A percentile compares a stretch with the other conserved stretches of the same genome.
phyloP scores from a whole-genome alignment of 2,888 invertebrate genomes.

The Phlogophora meticulosa region DNA sequence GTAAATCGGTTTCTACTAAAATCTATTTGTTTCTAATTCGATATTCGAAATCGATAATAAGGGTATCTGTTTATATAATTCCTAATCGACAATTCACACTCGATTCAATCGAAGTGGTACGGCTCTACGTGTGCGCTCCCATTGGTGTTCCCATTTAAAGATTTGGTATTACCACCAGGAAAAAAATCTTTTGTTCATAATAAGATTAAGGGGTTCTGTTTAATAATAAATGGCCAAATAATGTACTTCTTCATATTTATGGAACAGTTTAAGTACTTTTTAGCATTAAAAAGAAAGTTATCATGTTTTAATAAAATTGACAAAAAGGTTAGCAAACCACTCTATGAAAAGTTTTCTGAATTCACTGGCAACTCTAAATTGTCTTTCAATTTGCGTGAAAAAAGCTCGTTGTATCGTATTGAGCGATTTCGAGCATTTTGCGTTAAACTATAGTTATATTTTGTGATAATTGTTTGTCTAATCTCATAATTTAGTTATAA shows the following conservation, averaged over 20 bases:
- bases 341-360: conserved; percentile 17
- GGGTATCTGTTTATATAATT: fast-evolving
- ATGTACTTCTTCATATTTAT: too few relatives aligned
- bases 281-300: background rate
- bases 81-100: conserved; percentile 5
- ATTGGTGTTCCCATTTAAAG: background rate
- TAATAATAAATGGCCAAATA: background rate
- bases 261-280: background rate
- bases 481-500: conserved; percentile 65
- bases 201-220: background rate
- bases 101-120: background rate
- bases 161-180: conserved; percentile 2
- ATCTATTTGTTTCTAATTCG: too few relatives aligned
- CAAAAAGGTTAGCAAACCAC: background rate
- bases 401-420: conserved; percentile 74
- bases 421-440: conserved; percentile 75
- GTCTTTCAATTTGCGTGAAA: conserved; percentile 78
- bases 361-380: conserved; percentile 64
- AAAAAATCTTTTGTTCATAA: background rate
- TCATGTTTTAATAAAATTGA: background rate
- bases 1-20: background rate
- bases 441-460: conserved; percentile 64
- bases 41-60: too few relatives aligned
- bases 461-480: conserved; percentile 72
- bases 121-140: conserved; percentile 9